These are phyloP conservation scores for Germaria angustata DNA, from an alignment of 2,888 invertebrate species.

Conservation along the genomic window DNA sequence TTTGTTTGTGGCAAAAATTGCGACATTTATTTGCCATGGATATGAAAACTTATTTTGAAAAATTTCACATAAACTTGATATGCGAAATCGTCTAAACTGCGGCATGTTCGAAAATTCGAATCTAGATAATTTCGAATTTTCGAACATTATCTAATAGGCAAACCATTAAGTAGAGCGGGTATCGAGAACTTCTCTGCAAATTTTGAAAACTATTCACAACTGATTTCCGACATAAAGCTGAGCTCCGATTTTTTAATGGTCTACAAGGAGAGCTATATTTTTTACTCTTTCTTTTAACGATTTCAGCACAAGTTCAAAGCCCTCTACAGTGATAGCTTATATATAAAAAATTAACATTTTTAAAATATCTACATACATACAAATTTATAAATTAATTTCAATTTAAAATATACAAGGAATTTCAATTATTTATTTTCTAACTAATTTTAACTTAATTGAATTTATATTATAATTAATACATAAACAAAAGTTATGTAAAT, in stretches of 20 bases:
- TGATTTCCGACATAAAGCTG: not conserved
- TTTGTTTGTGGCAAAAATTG: too few relatives aligned
- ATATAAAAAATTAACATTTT: not conserved
- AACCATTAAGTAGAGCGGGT: too few relatives aligned
- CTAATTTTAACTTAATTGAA: conserved; percentile 19
- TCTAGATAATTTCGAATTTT: not conserved
- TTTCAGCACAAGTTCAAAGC: not conserved
- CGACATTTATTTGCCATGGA: too few relatives aligned
- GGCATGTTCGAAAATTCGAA: not conserved
- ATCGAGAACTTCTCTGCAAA: too few relatives aligned
- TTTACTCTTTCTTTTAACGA: too few relatives aligned
- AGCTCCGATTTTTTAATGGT: too few relatives aligned
- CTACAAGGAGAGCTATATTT: too few relatives aligned
- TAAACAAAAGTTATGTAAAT: conserved; percentile 48
- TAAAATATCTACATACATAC: not conserved
- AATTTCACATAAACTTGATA: too few relatives aligned
- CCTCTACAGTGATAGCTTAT: not conserved
- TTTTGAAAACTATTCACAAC: not conserved
- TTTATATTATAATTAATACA: conserved; percentile 19
- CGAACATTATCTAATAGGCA: too few relatives aligned
- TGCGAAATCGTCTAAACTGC: not conserved
- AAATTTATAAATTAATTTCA: conserved; percentile 13
- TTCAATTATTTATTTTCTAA: conserved; percentile 17
- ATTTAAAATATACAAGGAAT: conserved; percentile 23
- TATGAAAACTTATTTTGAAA: too few relatives aligned